These are phyloP conservation scores for Macrobrachium nipponense DNA, from an alignment of 1,140 invertebrate genomes.

Conservation along the genomic window DNA sequence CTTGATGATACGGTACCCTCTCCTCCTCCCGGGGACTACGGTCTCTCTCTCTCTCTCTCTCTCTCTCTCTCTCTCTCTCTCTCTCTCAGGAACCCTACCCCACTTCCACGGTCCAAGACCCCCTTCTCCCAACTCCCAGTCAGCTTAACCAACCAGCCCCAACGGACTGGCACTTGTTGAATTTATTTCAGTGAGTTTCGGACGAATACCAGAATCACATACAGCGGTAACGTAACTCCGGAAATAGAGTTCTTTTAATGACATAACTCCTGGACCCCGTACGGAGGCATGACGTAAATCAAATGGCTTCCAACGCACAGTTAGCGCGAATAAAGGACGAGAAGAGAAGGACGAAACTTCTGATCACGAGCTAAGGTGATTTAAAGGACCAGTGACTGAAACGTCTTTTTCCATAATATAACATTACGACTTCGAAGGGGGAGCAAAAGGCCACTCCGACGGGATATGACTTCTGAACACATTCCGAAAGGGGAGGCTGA, in stretches of 20 bases:
- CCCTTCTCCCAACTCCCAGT: background rate
- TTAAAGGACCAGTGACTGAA: no score
- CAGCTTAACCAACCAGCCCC: background rate
- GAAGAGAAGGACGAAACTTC: no score
- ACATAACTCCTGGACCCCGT: no score
- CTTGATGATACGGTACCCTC: background rate
- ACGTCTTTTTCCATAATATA: background rate
- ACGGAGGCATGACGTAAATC: no score
- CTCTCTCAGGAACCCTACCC: background rate
- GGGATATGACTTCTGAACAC: no score
- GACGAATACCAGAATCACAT: no score
- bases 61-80: background rate
- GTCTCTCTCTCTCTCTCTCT: background rate
- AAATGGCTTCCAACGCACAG: no score
- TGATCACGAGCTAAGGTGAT: no score
- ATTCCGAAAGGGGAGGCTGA: background rate
- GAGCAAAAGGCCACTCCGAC: background rate
- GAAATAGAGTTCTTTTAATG: no score
- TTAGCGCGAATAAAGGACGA: no score
- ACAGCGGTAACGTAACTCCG: no score
- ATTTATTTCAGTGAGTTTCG: background rate
- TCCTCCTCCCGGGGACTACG: background rate
- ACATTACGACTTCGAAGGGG: background rate
- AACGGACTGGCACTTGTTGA: constrained; percentile 15
- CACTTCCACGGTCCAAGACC: background rate